Conservation (phyloP, 2,113 vertebrate genomes). For the Procavia capensis region DNA sequence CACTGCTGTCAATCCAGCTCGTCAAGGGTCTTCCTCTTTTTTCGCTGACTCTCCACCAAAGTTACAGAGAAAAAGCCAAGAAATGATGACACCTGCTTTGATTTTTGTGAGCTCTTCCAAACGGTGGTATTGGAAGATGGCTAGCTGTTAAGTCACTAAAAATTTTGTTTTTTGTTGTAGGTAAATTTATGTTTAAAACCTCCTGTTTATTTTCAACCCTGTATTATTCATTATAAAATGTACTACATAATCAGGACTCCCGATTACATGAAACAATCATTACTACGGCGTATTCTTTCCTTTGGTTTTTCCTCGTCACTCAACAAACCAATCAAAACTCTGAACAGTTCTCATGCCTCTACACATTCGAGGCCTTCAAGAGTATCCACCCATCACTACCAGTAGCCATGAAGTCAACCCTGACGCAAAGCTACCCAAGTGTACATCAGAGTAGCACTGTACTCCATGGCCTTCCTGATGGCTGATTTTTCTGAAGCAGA, state of each 20-base stretch:
- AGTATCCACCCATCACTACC: background rate
- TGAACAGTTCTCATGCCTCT: background rate
- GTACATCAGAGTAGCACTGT: background rate
- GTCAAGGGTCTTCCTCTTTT: no score
- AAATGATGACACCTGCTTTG: background rate
- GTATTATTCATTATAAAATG: slow-evolving; percentile 9
- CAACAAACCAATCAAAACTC: background rate
- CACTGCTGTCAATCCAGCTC: no score
- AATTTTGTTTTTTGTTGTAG: slow-evolving; percentile 24
- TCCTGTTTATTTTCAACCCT: slow-evolving; percentile 44
- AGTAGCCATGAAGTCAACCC: background rate
- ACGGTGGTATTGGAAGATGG: background rate
- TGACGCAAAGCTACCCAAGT: background rate
- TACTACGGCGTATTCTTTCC: background rate
- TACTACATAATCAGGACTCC: slow-evolving; percentile 18
- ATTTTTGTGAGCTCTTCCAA: slow-evolving; percentile 25
- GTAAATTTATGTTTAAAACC: slow-evolving; percentile 49
- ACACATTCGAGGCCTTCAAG: background rate
- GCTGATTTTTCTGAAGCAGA: no score
- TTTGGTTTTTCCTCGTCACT: slow-evolving; percentile 25
- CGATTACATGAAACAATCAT: background rate
- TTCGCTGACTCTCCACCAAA: no score
- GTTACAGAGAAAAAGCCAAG: background rate
- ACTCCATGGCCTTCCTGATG: background rate
- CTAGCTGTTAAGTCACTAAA: slow-evolving; percentile 28